Percentiles rank a stretch among this genome's conserved stretches.
Conservation (phyloP, 2,797 vertebrate genomes). For the Acestrorhynchus altus region DNA sequence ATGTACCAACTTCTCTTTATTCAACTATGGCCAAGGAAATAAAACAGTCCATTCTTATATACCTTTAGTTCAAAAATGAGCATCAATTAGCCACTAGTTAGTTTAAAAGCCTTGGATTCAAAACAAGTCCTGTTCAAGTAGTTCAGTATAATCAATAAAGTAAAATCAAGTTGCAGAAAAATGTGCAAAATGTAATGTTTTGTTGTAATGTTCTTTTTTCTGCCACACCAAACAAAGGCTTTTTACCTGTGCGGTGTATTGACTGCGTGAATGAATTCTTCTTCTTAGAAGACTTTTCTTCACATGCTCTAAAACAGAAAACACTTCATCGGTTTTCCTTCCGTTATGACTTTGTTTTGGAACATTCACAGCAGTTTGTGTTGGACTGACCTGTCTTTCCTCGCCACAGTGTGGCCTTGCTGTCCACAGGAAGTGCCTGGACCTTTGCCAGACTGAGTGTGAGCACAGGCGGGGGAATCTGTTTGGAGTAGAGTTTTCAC, state of each 20-base stretch:
- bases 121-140: no score
- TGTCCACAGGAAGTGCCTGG: slow-evolving; percentile 93
- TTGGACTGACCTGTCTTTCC: slow-evolving; percentile 7
- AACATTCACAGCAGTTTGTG: neutral
- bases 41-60: no score
- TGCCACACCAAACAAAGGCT: neutral
- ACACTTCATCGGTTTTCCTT: neutral
- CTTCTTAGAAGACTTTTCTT: neutral
- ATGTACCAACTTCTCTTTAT: no score
- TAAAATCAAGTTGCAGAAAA: no score
- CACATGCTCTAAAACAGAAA: neutral
- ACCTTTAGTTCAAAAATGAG: neutral
- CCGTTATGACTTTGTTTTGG: neutral
- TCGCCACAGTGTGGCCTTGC: slow-evolving; percentile 83
- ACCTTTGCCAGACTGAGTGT: slow-evolving; percentile 86
- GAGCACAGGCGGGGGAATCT: slow-evolving; percentile 80
- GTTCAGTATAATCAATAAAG: no score
- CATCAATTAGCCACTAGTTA: neutral
- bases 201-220: no score
- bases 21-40: no score
- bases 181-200: no score
- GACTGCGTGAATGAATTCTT: no score
- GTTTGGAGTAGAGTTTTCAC: slow-evolving; percentile 84
- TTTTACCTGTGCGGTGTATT: neutral
- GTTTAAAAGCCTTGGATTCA: neutral